phyloP scores from a whole-genome alignment of 2,797 vertebrate genomes.

The Gallirallus australis region DNA sequence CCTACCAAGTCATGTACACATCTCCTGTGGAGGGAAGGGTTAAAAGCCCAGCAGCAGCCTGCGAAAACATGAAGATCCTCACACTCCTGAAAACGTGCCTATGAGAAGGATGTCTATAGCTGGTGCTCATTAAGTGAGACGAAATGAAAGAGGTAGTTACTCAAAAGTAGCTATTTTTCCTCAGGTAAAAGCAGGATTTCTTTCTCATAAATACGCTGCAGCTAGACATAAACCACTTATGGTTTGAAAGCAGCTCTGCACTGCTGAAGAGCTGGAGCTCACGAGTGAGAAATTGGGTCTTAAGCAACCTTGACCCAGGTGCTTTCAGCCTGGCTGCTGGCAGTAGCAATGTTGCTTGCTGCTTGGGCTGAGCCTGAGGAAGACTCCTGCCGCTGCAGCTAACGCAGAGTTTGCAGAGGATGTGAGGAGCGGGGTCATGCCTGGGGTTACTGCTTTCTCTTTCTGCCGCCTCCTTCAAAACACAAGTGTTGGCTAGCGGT shows the following conservation, averaged over 20 bases:
- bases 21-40: background rate
- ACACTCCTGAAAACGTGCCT: background rate
- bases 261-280: background rate
- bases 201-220: slow-evolving; percentile 4
- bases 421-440: background rate
- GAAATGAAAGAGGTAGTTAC: slow-evolving; percentile 4
- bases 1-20: accelerated
- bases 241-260: slow-evolving; percentile 5
- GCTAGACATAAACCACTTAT: slow-evolving; percentile 21
- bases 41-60: background rate
- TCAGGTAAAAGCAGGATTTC: slow-evolving; percentile 31
- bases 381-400: background rate
- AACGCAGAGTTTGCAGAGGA: background rate
- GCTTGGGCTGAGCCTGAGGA: background rate
- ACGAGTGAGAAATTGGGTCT: background rate
- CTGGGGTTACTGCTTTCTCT: background rate
- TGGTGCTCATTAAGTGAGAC: background rate
- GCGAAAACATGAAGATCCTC: background rate
- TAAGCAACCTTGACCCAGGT: background rate
- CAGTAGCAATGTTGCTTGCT: background rate
- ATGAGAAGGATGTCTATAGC: background rate
- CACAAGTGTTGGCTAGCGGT: background rate
- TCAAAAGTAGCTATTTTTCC: slow-evolving; percentile 24
- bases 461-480: background rate
- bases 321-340: background rate